Conservation (phyloP, 1,140 invertebrate genomes). For the Sesamia nonagrioides region DNA sequence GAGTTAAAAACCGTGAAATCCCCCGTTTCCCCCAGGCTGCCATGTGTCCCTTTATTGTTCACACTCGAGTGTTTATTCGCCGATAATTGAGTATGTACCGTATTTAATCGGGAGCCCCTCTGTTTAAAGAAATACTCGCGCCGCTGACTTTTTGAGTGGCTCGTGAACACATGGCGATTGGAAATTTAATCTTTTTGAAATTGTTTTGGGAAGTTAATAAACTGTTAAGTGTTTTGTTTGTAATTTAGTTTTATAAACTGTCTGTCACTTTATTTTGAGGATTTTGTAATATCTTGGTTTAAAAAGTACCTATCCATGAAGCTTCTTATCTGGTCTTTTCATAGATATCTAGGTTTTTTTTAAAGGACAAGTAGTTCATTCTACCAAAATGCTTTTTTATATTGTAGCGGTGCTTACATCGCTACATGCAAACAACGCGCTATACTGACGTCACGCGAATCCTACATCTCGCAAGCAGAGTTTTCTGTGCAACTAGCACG, state of each 20-base stretch:
- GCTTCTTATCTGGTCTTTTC: too few relatives aligned
- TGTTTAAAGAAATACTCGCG: slow-evolving; percentile 68
- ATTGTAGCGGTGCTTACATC: too few relatives aligned
- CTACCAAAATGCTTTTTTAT: too few relatives aligned
- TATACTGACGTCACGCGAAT: too few relatives aligned
- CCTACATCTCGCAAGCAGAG: too few relatives aligned
- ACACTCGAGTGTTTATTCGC: slow-evolving; percentile 71
- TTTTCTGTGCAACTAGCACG: too few relatives aligned
- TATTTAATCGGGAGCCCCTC: slow-evolving; percentile 66
- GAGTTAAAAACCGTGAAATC: slow-evolving; percentile 23
- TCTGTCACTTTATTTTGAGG: too few relatives aligned
- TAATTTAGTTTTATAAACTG: background rate
- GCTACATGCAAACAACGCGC: too few relatives aligned
- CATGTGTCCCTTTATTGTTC: slow-evolving; percentile 58
- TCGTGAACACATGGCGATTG: slow-evolving; percentile 70
- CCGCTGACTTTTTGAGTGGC: slow-evolving; percentile 68
- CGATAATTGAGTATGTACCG: slow-evolving; percentile 72
- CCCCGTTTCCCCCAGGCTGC: background rate
- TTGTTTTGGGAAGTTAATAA: slow-evolving; percentile 27
- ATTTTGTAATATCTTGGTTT: too few relatives aligned
- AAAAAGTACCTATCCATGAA: too few relatives aligned
- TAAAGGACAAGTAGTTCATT: too few relatives aligned
- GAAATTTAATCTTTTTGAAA: slow-evolving; percentile 59
- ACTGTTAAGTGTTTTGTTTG: background rate
- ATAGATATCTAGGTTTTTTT: too few relatives aligned